Conservation (phyloP, 2,888 invertebrate species). For the Tupiocoris notatus region DNA sequence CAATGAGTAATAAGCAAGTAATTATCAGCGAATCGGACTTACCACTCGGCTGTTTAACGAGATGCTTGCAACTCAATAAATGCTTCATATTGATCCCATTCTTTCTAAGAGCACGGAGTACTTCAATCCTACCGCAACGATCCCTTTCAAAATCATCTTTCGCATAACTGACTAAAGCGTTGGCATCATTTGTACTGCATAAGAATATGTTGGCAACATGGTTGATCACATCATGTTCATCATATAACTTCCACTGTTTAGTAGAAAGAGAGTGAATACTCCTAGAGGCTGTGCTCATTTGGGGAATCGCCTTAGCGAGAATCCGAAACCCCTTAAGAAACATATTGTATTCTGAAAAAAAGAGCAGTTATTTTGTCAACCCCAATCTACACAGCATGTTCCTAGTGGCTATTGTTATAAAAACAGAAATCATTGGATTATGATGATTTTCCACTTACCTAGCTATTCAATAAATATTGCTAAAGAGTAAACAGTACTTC, state of each 20-base stretch:
- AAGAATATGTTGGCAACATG: constrained; percentile 33
- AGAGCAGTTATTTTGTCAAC: no score
- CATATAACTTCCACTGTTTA: constrained; percentile 17
- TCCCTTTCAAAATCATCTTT: constrained; percentile 12
- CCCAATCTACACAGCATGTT: no score
- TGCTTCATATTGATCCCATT: constrained; percentile 23
- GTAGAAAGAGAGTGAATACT: not conserved
- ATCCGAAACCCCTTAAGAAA: no score
- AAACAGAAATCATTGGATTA: no score
- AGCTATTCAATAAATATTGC: no score
- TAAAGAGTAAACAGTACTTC: no score
- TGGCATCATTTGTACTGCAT: constrained; percentile 14
- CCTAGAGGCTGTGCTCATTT: no score
- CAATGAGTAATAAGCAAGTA: not conserved
- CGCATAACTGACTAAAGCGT: constrained; percentile 1
- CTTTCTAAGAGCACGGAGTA: constrained; percentile 21
- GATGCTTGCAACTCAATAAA: constrained; percentile 1
- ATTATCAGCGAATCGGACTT: not conserved
- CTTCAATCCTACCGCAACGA: constrained; percentile 22
- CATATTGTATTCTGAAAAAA: no score
- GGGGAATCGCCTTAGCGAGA: no score
- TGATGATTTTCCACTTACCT: no score
- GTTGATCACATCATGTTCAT: constrained; percentile 26
- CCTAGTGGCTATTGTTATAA: no score
- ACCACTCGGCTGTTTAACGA: constrained; percentile 7